A percentile compares a stretch with the other conserved stretches of the same genome.
Conservation (phyloP, 2,113 vertebrate genomes). For the Myotis lucifugus region DNA sequence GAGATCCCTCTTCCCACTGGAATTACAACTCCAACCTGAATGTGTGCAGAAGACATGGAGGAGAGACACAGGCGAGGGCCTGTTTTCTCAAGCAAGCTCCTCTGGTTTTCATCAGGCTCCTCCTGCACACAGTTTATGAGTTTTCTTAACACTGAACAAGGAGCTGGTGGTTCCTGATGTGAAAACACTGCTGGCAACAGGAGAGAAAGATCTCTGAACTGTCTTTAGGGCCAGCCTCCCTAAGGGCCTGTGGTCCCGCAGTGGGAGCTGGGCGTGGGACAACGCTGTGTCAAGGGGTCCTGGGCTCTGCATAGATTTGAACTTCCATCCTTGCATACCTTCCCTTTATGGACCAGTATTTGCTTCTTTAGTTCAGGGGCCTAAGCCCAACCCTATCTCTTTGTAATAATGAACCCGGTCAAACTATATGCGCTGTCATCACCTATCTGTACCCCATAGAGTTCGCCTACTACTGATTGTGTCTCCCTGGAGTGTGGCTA, state of each 20-base stretch:
- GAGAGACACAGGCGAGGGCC: background rate
- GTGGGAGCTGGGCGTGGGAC: background rate
- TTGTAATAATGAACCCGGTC: background rate
- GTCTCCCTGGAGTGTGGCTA: background rate
- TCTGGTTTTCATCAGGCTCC: background rate
- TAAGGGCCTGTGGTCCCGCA: background rate
- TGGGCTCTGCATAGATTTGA: background rate
- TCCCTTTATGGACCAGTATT: background rate
- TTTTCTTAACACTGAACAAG: background rate
- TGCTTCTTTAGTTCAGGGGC: background rate
- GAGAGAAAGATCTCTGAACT: background rate
- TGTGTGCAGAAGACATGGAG: background rate
- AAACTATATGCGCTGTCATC: accelerated
- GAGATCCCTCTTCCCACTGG: background rate
- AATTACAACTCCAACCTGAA: background rate
- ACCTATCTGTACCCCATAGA: background rate
- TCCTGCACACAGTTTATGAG: background rate
- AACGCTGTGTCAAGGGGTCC: background rate
- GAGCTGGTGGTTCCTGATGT: background rate
- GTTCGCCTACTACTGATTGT: background rate
- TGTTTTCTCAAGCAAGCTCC: background rate
- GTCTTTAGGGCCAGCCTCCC: background rate
- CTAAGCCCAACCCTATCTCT: background rate
- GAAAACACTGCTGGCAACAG: background rate
- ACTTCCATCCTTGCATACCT: background rate